Percentiles rank a stretch among this genome's conserved stretches.
These are phyloP conservation scores for Spatulosminthurus flaviceps DNA, from an alignment of 2,888 invertebrate species.

Conservation along the genomic window DNA sequence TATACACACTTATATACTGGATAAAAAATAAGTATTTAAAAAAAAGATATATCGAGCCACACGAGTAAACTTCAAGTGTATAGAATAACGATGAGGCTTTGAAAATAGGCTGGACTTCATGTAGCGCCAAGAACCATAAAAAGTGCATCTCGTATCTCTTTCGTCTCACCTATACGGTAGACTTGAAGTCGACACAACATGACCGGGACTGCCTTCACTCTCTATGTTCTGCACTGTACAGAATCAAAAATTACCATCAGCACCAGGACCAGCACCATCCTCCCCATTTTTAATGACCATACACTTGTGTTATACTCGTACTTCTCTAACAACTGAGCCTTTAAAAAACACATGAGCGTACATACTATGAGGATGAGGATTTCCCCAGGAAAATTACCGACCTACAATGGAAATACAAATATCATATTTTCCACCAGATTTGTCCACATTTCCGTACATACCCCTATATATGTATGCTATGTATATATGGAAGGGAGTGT, in stretches of 20 bases:
- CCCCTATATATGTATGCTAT: neutral
- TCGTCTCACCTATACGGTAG: conserved; percentile 41
- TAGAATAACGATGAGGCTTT: conserved; percentile 3
- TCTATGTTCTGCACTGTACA: too few relatives aligned
- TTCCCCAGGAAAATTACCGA: neutral
- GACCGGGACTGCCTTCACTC: conserved; percentile 4
- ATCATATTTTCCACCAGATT: neutral
- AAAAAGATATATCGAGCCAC: too few relatives aligned
- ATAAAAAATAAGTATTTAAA: too few relatives aligned
- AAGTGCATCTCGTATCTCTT: conserved; percentile 40
- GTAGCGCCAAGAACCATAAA: conserved; percentile 30
- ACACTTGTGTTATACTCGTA: conserved; percentile 38
- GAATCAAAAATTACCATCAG: conserved; percentile 20
- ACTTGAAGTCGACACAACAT: conserved; percentile 37
- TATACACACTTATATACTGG: too few relatives aligned
- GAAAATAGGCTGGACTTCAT: conserved; percentile 16
- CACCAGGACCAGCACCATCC: conserved; percentile 19
- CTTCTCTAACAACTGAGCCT: too few relatives aligned
- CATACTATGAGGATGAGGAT: neutral
- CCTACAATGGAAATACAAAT: conserved; percentile 3
- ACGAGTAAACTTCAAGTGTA: too few relatives aligned
- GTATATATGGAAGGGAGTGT: neutral
- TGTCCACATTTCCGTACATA: neutral
- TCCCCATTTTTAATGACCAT: conserved; percentile 30
- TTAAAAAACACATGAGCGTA: too few relatives aligned